Evolutionary conservation across 2,113 vertebrate species (phyloP).

Genomic region (Amblyornis subalaris): DNA sequence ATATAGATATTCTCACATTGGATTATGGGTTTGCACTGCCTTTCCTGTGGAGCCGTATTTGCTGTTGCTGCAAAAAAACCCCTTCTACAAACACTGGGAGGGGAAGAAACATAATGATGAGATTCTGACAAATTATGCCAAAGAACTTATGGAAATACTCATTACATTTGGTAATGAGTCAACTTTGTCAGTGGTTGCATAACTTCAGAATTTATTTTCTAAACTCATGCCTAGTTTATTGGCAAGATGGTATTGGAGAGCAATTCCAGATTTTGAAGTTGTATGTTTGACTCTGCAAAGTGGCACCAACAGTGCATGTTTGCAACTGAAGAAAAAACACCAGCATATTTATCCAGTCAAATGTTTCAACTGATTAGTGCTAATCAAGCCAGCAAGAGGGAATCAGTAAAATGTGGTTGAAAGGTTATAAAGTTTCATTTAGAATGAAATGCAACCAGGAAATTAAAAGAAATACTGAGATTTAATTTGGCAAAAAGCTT

Average conservation of each 20-base stretch:
- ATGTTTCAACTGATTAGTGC: not conserved
- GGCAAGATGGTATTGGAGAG: not conserved
- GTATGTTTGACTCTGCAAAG: not conserved
- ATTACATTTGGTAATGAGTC: not conserved
- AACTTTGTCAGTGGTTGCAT: not conserved
- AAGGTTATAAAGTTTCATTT: not conserved
- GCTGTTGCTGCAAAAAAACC: not conserved
- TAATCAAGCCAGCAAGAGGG: not conserved
- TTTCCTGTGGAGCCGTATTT: not conserved
- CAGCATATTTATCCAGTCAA: not conserved
- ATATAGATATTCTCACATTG: not conserved
- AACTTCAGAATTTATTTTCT: not conserved
- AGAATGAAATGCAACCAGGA: not conserved
- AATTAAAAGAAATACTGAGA: not conserved
- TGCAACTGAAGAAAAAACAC: not conserved
- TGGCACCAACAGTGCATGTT: not conserved
- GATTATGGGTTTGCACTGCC: not conserved
- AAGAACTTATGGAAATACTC: not conserved
- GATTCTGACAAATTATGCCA: not conserved
- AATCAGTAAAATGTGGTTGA: not conserved
- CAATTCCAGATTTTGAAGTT: not conserved
- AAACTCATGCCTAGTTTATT: not conserved
- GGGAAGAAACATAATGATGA: not conserved
- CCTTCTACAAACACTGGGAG: not conserved
- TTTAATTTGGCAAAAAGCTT: not conserved